Conservation (phyloP, 2,113 vertebrate genomes). For the Motacilla tschutschensis region DNA sequence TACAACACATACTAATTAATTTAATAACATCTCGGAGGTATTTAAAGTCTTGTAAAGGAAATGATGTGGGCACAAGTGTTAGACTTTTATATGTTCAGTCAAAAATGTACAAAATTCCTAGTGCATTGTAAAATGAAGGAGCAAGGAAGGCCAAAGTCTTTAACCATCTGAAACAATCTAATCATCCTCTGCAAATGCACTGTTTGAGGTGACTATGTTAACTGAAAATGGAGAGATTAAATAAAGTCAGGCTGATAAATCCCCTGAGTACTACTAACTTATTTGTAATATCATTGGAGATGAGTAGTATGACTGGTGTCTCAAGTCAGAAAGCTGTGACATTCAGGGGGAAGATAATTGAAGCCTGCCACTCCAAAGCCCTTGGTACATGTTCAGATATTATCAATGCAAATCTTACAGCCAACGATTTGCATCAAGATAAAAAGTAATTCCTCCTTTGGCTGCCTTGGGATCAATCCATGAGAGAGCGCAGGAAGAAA, state of each 20-base stretch:
- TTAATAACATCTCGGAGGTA: background rate
- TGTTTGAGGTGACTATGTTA: background rate
- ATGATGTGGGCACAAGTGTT: background rate
- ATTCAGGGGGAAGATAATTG: background rate
- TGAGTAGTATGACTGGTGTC: background rate
- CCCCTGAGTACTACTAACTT: background rate
- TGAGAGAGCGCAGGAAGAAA: background rate
- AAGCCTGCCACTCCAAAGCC: conserved; percentile 10
- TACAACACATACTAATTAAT: background rate
- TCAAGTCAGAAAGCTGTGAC: background rate
- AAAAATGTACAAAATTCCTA: background rate
- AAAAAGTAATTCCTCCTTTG: background rate
- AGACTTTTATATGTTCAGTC: background rate
- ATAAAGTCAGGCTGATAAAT: background rate
- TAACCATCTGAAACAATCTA: conserved; percentile 9
- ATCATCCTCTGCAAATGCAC: conserved; percentile 3
- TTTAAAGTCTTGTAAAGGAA: conserved; percentile 28
- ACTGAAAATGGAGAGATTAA: conserved; percentile 12
- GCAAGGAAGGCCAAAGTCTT: background rate
- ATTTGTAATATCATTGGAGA: background rate
- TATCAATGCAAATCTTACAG: conserved; percentile 40
- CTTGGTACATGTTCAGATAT: background rate
- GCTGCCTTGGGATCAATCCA: background rate
- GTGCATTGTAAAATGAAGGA: background rate
- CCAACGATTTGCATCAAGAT: background rate